phyloP scores from a whole-genome alignment of 2,797 vertebrate genomes.

The Melanotaenia boesemani region DNA sequence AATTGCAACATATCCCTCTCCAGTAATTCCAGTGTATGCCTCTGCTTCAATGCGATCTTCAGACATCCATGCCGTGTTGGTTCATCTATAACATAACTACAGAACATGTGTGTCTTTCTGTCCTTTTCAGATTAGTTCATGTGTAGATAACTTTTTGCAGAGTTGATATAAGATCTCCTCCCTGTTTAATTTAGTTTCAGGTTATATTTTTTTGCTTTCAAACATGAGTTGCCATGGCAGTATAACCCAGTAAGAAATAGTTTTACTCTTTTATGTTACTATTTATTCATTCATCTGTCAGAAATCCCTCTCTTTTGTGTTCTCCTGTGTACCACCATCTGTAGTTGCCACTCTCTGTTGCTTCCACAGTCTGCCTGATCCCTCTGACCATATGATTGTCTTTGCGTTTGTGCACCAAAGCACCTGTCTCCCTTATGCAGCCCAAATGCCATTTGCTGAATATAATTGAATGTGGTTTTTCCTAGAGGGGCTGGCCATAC shows the following conservation, averaged over 20 bases:
- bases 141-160: no score
- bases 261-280: neutral
- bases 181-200: no score
- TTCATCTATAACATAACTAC: neutral
- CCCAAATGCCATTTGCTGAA: conserved; percentile 51
- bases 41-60: neutral
- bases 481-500: conserved; percentile 30
- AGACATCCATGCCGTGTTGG: neutral
- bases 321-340: conserved; percentile 34
- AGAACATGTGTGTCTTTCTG: no score
- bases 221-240: neutral
- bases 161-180: no score
- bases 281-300: conserved; percentile 13
- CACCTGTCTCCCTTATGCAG: neutral
- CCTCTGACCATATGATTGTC: conserved; percentile 33
- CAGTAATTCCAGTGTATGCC: no score
- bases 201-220: neutral
- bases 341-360: conserved; percentile 19
- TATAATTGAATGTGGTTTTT: conserved; percentile 59
- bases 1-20: neutral
- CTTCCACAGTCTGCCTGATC: conserved; percentile 20
- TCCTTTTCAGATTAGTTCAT: no score
- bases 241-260: neutral
- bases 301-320: neutral
- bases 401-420: conserved; percentile 35